These are phyloP conservation scores for Acanthornis magna DNA, from an alignment of 2,797 vertebrate genomes.

Conservation along the genomic window DNA sequence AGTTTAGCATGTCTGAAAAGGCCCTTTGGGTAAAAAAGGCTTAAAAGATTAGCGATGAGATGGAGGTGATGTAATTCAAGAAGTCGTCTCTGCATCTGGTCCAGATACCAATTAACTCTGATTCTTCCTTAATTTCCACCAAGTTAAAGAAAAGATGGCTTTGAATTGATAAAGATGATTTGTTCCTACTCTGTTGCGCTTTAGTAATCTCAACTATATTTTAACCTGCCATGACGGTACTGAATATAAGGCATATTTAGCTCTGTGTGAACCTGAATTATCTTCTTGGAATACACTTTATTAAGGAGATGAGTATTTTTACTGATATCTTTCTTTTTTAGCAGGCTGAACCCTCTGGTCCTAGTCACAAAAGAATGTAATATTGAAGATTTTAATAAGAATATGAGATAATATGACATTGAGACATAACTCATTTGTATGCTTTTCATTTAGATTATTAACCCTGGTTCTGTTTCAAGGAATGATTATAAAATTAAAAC, in stretches of 20 bases:
- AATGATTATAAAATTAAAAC: not conserved
- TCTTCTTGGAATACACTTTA: constrained; percentile 38
- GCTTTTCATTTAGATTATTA: not conserved
- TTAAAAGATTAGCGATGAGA: constrained; percentile 23
- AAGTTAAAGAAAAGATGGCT: constrained; percentile 32
- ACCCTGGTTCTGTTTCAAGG: constrained; percentile 7
- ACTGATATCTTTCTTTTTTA: constrained; percentile 20
- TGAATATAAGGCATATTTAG: constrained; percentile 15
- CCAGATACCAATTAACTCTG: constrained; percentile 27
- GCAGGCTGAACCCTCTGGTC: not conserved
- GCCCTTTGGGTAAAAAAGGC: not conserved
- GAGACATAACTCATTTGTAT: not conserved
- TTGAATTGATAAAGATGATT: constrained; percentile 50
- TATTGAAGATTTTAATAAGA: not conserved
- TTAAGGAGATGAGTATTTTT: constrained; percentile 36
- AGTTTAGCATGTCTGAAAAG: constrained; percentile 13
- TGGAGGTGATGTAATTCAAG: constrained; percentile 20
- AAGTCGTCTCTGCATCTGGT: constrained; percentile 2
- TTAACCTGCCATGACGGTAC: not conserved
- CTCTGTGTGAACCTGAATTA: constrained; percentile 33
- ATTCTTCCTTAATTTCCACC: constrained; percentile 45
- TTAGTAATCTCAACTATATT: constrained; percentile 39
- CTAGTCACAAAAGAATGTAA: constrained; percentile 18
- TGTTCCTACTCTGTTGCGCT: not conserved
- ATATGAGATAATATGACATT: not conserved